These are phyloP conservation scores for Agrochola lota DNA, from an alignment of 2,888 invertebrate species.

Conservation along the genomic window DNA sequence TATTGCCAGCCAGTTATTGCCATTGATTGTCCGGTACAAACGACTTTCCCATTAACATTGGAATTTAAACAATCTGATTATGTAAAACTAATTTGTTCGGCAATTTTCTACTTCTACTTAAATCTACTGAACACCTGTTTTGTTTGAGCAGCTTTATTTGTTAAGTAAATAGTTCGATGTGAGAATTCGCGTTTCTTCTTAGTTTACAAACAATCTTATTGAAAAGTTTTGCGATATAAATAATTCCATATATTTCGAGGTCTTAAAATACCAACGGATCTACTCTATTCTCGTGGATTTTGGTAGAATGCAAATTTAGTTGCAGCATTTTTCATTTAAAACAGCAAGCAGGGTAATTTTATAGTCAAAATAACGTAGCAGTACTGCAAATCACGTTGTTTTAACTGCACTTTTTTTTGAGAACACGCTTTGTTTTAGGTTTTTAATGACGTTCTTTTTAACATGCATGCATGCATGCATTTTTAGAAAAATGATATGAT, in stretches of 20 bases:
- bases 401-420: slow-evolving; percentile 18
- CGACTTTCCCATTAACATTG: slow-evolving; percentile 76
- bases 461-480: too few relatives aligned
- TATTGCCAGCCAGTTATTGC: slow-evolving; percentile 74
- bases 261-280: slow-evolving; percentile 7
- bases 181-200: slow-evolving; percentile 5
- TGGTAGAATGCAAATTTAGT: slow-evolving; percentile 31
- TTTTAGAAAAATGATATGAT: too few relatives aligned
- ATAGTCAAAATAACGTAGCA: slow-evolving; percentile 28
- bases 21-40: slow-evolving; percentile 75
- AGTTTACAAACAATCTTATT: slow-evolving; percentile 27
- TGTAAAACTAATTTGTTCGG: slow-evolving; percentile 51
- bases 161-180: slow-evolving; percentile 21
- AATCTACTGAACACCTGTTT: slow-evolving; percentile 11
- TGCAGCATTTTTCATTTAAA: slow-evolving; percentile 38
- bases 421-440: background rate
- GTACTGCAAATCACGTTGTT: slow-evolving; percentile 21
- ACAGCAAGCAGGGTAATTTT: slow-evolving; percentile 28
- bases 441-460: background rate
- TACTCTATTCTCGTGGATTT: slow-evolving; percentile 15
- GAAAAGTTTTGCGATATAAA: slow-evolving; percentile 15
- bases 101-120: slow-evolving; percentile 52
- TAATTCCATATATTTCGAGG: slow-evolving; percentile 18
- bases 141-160: slow-evolving; percentile 22
- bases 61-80: slow-evolving; percentile 61